Conservation (phyloP, 2,888 invertebrate species). For the Netelia melanura region DNA sequence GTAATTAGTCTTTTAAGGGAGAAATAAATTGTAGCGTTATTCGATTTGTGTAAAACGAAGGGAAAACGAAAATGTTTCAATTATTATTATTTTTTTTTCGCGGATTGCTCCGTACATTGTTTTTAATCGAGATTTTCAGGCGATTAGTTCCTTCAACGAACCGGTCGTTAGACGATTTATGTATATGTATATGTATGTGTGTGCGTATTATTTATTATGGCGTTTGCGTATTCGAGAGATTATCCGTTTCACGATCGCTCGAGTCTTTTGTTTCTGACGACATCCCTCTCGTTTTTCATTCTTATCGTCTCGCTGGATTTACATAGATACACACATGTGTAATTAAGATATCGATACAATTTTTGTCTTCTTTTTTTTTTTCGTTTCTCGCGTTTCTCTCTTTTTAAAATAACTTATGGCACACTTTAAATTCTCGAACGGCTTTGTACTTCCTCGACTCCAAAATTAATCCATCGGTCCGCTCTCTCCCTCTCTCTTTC, state of each 20-base stretch:
- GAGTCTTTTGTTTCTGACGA: slow-evolving; percentile 18
- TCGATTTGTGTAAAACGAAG: not conserved
- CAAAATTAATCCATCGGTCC: slow-evolving; percentile 51
- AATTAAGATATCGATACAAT: not conserved
- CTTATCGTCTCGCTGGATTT: slow-evolving; percentile 19
- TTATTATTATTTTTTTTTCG: not conserved
- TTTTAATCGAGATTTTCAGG: not conserved
- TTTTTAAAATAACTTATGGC: slow-evolving; percentile 68
- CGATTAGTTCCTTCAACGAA: slow-evolving; percentile 25
- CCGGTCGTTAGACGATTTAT: slow-evolving; percentile 4
- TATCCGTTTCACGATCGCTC: slow-evolving; percentile 21
- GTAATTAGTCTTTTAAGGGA: slow-evolving; percentile 33
- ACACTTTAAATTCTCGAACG: slow-evolving; percentile 71
- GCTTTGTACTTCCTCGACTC: slow-evolving; percentile 52
- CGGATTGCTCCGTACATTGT: not conserved
- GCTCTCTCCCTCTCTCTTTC: slow-evolving; percentile 6
- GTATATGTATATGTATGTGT: slow-evolving; percentile 13
- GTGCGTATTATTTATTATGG: slow-evolving; percentile 44
- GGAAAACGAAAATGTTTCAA: not conserved
- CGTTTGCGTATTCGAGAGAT: slow-evolving; percentile 11
- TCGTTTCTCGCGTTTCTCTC: slow-evolving; percentile 1
- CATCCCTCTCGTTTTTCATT: not conserved
- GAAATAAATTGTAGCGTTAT: not conserved
- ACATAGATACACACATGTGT: not conserved
- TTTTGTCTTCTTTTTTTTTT: slow-evolving; percentile 17